These are phyloP conservation scores for Acomys russatus DNA, from an alignment of 2,797 vertebrate genomes.

Conservation along the genomic window DNA sequence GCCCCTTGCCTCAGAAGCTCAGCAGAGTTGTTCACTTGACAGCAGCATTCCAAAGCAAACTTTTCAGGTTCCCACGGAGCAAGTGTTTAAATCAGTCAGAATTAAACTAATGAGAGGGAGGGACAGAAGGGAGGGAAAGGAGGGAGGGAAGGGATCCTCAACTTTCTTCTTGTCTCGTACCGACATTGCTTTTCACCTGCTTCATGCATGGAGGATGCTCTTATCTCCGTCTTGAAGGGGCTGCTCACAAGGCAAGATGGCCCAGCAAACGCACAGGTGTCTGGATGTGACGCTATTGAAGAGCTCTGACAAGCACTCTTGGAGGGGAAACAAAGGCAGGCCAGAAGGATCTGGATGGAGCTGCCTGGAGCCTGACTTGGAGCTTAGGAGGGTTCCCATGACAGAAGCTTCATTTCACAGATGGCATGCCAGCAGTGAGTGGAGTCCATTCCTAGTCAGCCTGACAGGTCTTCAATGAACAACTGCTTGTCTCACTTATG, in stretches of 20 bases:
- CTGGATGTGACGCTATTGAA: background rate
- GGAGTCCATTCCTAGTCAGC: rapidly evolving
- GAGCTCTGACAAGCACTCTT: background rate
- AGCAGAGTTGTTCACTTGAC: conserved; percentile 59
- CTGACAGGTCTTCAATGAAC: background rate
- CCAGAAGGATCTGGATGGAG: background rate
- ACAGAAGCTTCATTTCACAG: background rate
- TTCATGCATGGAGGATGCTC: background rate
- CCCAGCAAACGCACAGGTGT: background rate
- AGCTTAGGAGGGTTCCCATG: background rate
- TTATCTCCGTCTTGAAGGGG: background rate
- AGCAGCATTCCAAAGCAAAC: conserved; percentile 83
- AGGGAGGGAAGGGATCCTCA: background rate
- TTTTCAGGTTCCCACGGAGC: conserved; percentile 78
- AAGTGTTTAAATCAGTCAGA: conserved; percentile 71
- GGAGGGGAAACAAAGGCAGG: background rate
- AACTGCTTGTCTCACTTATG: background rate
- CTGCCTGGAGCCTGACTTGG: background rate
- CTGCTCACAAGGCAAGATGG: background rate
- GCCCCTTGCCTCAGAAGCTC: conserved; percentile 58
- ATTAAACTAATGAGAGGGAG: conserved; percentile 55
- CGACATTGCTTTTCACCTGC: conserved; percentile 24
- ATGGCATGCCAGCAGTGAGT: background rate
- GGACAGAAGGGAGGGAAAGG: background rate
- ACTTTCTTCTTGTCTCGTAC: background rate